A percentile compares a stretch with the other conserved stretches of the same genome.
phyloP scores from a whole-genome alignment of 2,888 invertebrate genomes.

The Drosophila algonquin region DNA sequence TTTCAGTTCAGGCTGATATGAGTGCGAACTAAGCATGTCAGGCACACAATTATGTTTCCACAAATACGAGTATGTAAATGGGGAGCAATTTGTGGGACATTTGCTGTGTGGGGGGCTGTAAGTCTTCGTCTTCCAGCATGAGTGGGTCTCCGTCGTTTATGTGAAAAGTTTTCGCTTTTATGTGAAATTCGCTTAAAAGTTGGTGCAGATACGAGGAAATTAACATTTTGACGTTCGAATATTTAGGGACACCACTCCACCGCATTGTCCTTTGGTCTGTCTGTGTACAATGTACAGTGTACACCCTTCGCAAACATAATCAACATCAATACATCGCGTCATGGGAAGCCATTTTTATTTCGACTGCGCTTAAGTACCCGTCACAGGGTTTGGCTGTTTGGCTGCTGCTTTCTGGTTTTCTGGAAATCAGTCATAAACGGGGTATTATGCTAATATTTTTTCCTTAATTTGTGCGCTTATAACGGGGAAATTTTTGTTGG shows the following conservation, averaged over 20 bases:
- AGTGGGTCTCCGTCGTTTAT: slow-evolving; percentile 55
- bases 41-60: slow-evolving; percentile 62
- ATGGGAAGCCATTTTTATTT: slow-evolving; percentile 15
- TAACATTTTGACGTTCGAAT: slow-evolving; percentile 55
- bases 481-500: neutral
- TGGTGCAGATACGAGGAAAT: slow-evolving; percentile 57
- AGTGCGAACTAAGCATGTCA: slow-evolving; percentile 23
- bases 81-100: slow-evolving; percentile 23
- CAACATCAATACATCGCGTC: slow-evolving; percentile 3
- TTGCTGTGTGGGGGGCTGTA: slow-evolving; percentile 24
- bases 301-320: slow-evolving; percentile 10
- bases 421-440: slow-evolving; percentile 5
- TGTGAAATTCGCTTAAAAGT: slow-evolving; percentile 63
- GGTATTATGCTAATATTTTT: slow-evolving; percentile 13
- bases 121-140: slow-evolving; percentile 45
- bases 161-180: slow-evolving; percentile 65
- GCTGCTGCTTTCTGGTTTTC: neutral
- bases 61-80: slow-evolving; percentile 53
- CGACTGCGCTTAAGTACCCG: slow-evolving; percentile 8
- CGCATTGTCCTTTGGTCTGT: neutral
- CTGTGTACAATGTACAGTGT: neutral
- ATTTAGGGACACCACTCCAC: slow-evolving; percentile 5
- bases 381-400: neutral
- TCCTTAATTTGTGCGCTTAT: neutral
- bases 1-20: slow-evolving; percentile 15